These are phyloP conservation scores for Rhinopomastus cyanomelas DNA, from an alignment of 2,113 vertebrate species.

Conservation along the genomic window DNA sequence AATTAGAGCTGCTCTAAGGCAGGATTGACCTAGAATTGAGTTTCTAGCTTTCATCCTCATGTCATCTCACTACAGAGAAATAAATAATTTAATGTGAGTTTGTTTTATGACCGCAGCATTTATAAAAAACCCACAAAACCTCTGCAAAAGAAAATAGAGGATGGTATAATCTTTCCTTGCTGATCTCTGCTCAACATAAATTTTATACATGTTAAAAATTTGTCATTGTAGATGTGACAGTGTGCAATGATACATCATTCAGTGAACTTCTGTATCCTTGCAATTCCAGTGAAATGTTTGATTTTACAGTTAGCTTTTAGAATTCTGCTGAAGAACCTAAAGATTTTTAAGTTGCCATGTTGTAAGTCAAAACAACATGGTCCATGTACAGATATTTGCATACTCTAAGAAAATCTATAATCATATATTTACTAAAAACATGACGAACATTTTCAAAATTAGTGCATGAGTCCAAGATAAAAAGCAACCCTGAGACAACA, in stretches of 20 bases:
- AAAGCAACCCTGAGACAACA: not conserved
- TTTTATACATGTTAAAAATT: not conserved
- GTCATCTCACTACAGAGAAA: not conserved
- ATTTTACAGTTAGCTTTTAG: not conserved
- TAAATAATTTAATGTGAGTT: not conserved
- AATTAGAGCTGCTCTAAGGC: not conserved
- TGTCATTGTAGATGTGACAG: not conserved
- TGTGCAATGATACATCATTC: not conserved
- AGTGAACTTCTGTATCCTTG: not conserved
- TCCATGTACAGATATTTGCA: not conserved
- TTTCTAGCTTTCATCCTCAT: not conserved
- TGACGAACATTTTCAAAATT: not conserved
- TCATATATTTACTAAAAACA: not conserved
- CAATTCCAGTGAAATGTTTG: not conserved
- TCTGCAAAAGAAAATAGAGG: not conserved
- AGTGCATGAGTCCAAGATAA: not conserved
- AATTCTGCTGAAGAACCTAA: not conserved
- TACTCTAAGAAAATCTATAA: not conserved
- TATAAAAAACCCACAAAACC: not conserved
- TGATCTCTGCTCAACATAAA: not conserved
- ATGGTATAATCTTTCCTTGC: not conserved
- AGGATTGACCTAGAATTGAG: slow-evolving; percentile 10
- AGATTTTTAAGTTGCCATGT: not conserved
- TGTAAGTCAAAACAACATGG: not conserved
- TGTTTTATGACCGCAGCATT: not conserved